These are phyloP conservation scores for Lamellibrachia satsuma DNA, from an alignment of 2,888 invertebrate genomes.

Conservation along the genomic window DNA sequence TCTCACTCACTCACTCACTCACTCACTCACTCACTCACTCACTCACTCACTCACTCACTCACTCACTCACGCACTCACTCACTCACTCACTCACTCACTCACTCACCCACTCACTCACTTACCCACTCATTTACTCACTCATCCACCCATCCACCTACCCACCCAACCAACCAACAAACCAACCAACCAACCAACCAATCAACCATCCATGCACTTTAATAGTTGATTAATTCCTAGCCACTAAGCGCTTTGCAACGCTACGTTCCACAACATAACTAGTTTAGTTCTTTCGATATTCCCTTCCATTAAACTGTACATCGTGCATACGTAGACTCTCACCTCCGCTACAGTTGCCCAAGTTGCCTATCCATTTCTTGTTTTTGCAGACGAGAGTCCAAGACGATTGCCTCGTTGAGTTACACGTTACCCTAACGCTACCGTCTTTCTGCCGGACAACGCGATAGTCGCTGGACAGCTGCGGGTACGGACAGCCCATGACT, in stretches of 20 bases:
- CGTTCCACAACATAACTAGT: not conserved
- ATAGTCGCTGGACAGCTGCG: not conserved
- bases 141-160: not conserved
- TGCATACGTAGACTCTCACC: not conserved
- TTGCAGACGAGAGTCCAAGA: not conserved
- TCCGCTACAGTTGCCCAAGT: not conserved
- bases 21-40: slow-evolving; percentile 6
- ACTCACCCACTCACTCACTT: not conserved
- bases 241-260: not conserved
- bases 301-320: not conserved
- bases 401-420: not conserved
- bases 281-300: not conserved
- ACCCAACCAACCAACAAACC: not conserved
- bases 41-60: not conserved
- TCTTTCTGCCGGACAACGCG: slow-evolving; percentile 2
- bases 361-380: not conserved
- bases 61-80: not conserved
- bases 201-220: not conserved
- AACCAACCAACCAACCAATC: not conserved
- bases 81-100: not conserved
- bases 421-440: not conserved
- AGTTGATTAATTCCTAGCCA: not conserved
- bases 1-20: not conserved
- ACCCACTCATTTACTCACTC: not conserved
- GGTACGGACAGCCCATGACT: not conserved